phyloP scores from a whole-genome alignment of 1,140 invertebrate genomes.

The Zaprionus davidi region DNA sequence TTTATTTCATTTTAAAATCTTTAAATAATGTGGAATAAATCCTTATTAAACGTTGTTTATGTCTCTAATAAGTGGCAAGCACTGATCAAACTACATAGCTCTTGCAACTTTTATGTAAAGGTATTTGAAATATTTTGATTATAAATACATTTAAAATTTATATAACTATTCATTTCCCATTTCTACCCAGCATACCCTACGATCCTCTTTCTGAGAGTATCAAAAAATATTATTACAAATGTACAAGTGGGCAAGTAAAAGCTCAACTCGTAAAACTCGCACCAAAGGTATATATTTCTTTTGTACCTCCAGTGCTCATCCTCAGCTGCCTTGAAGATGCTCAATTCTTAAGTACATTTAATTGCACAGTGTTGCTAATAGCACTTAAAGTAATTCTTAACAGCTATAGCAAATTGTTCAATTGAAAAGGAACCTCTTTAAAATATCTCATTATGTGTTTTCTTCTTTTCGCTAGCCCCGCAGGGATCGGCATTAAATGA shows the following conservation, averaged over 20 bases:
- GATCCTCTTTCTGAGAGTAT: neutral
- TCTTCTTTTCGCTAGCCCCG: neutral
- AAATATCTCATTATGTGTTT: neutral
- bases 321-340: neutral
- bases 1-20: too few species aligned
- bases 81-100: too few species aligned
- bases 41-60: too few species aligned
- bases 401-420: neutral
- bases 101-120: too few species aligned
- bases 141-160: too few species aligned
- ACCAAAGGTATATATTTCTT: neutral
- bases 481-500: neutral
- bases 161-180: too few species aligned
- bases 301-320: neutral
- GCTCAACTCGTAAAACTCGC: slow-evolving; percentile 42
- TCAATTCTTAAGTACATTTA: neutral
- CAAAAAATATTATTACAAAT: slow-evolving; percentile 59
- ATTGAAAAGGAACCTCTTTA: neutral
- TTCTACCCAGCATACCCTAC: neutral
- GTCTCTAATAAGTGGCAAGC: too few species aligned
- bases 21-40: too few species aligned
- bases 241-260: slow-evolving; percentile 46
- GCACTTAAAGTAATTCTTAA: neutral
- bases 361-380: neutral
- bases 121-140: too few species aligned